These are phyloP conservation scores for Hyposoter dolosus DNA, from an alignment of 2,888 invertebrate species.

Conservation along the genomic window DNA sequence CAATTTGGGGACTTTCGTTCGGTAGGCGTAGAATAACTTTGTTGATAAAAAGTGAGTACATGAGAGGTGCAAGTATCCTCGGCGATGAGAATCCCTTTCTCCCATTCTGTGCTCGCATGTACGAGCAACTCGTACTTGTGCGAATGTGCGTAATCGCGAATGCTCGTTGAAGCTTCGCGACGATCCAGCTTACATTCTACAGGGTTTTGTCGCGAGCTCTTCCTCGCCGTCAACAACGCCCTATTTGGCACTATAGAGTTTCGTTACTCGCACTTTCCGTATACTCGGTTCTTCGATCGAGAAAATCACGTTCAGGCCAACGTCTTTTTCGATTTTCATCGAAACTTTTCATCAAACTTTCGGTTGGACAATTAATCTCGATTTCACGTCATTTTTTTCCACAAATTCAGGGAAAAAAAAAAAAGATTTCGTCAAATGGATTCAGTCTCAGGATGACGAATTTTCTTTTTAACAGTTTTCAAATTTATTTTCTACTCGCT, in stretches of 20 bases:
- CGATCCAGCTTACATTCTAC: conserved; percentile 75
- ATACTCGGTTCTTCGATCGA: conserved; percentile 21
- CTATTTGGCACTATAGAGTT: conserved; percentile 78
- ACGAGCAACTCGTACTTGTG: conserved; percentile 7
- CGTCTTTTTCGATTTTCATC: conserved; percentile 14
- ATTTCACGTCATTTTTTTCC: neutral
- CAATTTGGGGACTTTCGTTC: neutral
- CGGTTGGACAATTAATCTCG: neutral
- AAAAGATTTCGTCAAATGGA: neutral
- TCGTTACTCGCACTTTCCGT: conserved; percentile 82
- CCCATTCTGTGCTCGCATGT: conserved; percentile 42
- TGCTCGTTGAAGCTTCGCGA: conserved; percentile 42
- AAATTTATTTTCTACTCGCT: neutral
- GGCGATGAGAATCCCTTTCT: conserved; percentile 64
- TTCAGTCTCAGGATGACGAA: neutral
- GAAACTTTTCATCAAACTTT: neutral
- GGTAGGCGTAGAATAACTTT: neutral
- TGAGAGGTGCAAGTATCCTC: conserved; percentile 54
- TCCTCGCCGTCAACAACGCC: conserved; percentile 70
- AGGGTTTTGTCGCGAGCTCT: conserved; percentile 73
- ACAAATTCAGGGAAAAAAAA: neutral
- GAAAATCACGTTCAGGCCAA: conserved; percentile 31
- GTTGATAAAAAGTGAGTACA: conserved; percentile 49
- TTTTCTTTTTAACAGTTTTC: neutral
- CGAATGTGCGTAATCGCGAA: conserved; percentile 16